Conservation (phyloP, 1,140 invertebrate species). For the Chymomyza costata region DNA sequence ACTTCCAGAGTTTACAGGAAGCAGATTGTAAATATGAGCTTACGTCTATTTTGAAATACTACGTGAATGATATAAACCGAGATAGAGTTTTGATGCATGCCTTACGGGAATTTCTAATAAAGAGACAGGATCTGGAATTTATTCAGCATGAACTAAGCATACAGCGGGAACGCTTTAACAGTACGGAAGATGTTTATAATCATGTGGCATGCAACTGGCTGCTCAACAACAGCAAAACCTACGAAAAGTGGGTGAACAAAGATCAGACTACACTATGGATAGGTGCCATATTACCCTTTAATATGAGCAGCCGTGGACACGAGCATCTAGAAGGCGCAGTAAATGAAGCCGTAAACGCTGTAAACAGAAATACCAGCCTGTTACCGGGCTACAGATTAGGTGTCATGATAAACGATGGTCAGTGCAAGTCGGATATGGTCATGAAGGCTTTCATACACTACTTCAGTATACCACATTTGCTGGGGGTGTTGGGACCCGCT, state of each 20-base stretch:
- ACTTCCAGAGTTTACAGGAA: slow-evolving; percentile 45
- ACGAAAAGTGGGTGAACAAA: slow-evolving; percentile 78
- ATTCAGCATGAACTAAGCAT: slow-evolving; percentile 15
- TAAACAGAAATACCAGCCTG: slow-evolving; percentile 81
- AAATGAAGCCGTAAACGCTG: slow-evolving; percentile 79
- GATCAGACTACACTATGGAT: slow-evolving; percentile 79
- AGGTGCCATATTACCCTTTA: slow-evolving; percentile 87
- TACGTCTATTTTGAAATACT: slow-evolving; percentile 82
- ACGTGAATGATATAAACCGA: slow-evolving; percentile 77
- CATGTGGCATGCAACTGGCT: slow-evolving; percentile 85
- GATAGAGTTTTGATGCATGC: slow-evolving; percentile 77
- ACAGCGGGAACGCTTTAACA: background rate
- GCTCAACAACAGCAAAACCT: slow-evolving; percentile 76
- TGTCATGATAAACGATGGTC: slow-evolving; percentile 80
- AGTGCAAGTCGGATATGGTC: slow-evolving; percentile 85
- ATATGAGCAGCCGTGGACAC: slow-evolving; percentile 77
- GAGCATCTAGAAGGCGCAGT: slow-evolving; percentile 81
- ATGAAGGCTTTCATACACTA: slow-evolving; percentile 88
- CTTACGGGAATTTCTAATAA: slow-evolving; percentile 37
- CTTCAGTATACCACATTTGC: slow-evolving; percentile 77
- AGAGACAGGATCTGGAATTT: slow-evolving; percentile 6
- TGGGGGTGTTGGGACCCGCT: slow-evolving; percentile 88
- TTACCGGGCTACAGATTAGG: slow-evolving; percentile 81
- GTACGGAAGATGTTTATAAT: slow-evolving; percentile 45
- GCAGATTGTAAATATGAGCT: slow-evolving; percentile 80